Evolutionary conservation across 2,797 vertebrate species (phyloP), one percentile per base, ranked within the genome.

Genomic region (Bucorvus abyssinicus): DNA sequence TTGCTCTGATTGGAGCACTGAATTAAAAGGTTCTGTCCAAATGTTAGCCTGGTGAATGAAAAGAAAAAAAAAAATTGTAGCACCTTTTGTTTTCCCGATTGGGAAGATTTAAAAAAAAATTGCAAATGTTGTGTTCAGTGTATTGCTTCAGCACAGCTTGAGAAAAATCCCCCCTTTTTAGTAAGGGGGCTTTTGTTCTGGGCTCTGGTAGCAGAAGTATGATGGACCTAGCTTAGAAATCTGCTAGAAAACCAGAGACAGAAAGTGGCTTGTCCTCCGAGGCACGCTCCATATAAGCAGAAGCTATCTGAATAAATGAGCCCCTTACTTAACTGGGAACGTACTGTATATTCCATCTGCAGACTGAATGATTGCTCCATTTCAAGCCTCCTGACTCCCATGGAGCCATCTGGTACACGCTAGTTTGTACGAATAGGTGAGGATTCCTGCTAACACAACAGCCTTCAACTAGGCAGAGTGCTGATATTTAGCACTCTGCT

Each of bases 341-440:
- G 81, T 94, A 87, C 94, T 96, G 96, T 94, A 94, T 97, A 94
- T 98, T 98, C 97, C 97, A 98, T 97, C 97, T 97, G 97, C 92
- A 97, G 90, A 93, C 95, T 96, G 96, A 98, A 96, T 96, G 96
- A 97, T 97, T 95, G 95, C 97, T 97, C 97, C 96, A 90, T 97
- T 98, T 97, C 94, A 98, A 98, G 97, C 96, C 97, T 98, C 97
- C 96, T 92, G 96, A 97, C 97, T 97, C 96, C 96, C 94, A 91
- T 97, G 97, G 94, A 97, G 91, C 97, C 98, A 97, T 98, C 97
- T 98, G 98, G 96, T 96, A 91, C 77, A 60, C 0, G 91, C 89
- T 93, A 85, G 64, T 95, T 96, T 95, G 92, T 93, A 94, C 73
- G 95, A 94, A 97, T 96, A 96, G 97, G 96, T 97, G 96, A 97